Evolutionary conservation across 2,113 vertebrate genomes (phyloP).

Genomic region (Malurus melanocephalus): DNA sequence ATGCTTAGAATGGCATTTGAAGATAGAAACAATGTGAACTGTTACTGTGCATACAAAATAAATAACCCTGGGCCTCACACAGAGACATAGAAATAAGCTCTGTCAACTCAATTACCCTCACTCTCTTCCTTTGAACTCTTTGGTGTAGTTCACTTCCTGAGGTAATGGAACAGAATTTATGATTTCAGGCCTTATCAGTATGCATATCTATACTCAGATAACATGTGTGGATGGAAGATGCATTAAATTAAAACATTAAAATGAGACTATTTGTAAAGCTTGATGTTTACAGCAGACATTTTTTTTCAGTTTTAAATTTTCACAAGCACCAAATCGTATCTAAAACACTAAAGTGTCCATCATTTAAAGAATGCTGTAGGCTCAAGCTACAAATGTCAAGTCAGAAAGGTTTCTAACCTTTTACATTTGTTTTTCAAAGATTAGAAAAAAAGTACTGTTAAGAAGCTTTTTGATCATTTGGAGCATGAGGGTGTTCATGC

Average conservation of each 20-base stretch:
- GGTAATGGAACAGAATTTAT: conserved; percentile 45
- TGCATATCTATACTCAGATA: conserved; percentile 4
- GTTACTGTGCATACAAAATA: conserved; percentile 7
- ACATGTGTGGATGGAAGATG: neutral
- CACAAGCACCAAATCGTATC: neutral
- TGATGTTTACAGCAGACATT: neutral
- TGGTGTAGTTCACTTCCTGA: neutral
- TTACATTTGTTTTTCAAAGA: neutral
- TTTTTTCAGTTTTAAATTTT: neutral
- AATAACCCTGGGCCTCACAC: conserved; percentile 28
- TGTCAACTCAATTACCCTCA: neutral
- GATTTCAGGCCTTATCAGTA: conserved; percentile 18
- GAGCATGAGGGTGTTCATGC: neutral
- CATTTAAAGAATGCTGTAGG: neutral
- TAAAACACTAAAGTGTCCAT: neutral
- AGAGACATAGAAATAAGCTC: neutral
- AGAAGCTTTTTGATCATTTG: neutral
- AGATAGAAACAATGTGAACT: conserved; percentile 6
- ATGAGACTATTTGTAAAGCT: neutral
- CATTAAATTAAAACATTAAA: conserved; percentile 4
- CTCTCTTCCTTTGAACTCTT: conserved; percentile 37
- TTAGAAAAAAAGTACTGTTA: neutral
- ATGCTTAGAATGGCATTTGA: neutral
- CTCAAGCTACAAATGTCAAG: neutral
- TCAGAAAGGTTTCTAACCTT: neutral